Percentiles rank a stretch among this genome's conserved stretches.
These are phyloP conservation scores for Ophonus ardosiacus DNA, from an alignment of 2,888 invertebrate species.

Conservation along the genomic window DNA sequence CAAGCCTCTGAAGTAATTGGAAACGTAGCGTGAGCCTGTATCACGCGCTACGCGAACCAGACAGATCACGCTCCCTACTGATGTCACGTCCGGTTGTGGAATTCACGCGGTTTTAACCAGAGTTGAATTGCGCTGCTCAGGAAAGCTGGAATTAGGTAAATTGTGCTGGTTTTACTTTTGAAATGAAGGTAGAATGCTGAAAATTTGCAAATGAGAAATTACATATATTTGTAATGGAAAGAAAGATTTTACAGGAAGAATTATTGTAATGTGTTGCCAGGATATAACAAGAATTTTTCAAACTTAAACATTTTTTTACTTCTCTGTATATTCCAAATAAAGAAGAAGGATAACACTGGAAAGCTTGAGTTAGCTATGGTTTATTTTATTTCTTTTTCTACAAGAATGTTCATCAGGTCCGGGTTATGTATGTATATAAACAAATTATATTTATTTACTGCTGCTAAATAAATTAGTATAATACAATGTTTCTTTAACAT, in stretches of 20 bases:
- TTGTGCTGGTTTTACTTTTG: slow-evolving; percentile 35
- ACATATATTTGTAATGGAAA: slow-evolving; percentile 9
- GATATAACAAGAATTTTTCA: no score
- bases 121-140: background rate
- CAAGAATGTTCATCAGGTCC: no score
- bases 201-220: background rate
- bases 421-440: no score
- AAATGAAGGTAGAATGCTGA: background rate
- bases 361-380: no score
- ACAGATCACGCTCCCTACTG: background rate
- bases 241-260: background rate
- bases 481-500: no score
- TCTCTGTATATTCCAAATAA: no score
- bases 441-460: no score
- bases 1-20: slow-evolving; percentile 19
- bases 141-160: slow-evolving; percentile 3
- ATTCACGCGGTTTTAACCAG: slow-evolving; percentile 32
- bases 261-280: no score
- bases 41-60: background rate
- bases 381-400: no score
- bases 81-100: slow-evolving; percentile 9
- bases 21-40: slow-evolving; percentile 3
- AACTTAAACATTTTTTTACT: no score
- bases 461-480: no score
- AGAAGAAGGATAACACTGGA: no score